phyloP scores from a whole-genome alignment of 2,113 vertebrate species.

The Antechinus flavipes region DNA sequence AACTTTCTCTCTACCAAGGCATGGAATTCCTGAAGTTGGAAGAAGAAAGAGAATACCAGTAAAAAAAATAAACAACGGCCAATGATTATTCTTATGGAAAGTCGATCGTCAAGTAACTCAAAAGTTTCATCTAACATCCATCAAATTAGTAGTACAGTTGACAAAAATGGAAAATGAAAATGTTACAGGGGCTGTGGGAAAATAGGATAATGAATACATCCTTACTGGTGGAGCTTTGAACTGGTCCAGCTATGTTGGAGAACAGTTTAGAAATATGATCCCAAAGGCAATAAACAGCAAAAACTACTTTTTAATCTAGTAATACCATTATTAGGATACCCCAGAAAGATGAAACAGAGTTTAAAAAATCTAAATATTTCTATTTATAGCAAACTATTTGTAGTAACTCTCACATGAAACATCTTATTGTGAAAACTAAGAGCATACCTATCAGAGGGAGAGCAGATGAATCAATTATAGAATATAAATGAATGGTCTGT shows the following conservation, averaged over 20 bases:
- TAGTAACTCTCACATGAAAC: too few relatives aligned
- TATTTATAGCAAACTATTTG: background rate
- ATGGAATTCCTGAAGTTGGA: background rate
- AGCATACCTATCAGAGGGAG: background rate
- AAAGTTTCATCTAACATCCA: background rate
- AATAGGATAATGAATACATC: background rate
- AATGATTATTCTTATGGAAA: background rate
- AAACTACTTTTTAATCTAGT: background rate
- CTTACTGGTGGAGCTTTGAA: background rate
- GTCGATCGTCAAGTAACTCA: background rate
- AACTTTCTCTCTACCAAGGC: background rate
- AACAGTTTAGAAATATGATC: background rate
- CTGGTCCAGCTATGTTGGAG: background rate
- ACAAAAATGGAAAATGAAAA: background rate
- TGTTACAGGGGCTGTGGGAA: background rate
- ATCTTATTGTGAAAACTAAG: background rate
- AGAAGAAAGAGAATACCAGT: background rate
- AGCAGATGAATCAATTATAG: background rate
- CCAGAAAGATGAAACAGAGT: background rate
- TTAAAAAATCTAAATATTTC: background rate
- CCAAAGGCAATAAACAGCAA: background rate
- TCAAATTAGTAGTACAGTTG: background rate
- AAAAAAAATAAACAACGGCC: background rate
- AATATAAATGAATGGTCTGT: background rate
- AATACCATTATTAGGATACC: background rate